Conservation (phyloP, 2,113 vertebrate genomes). For the Piprites chloris region DNA sequence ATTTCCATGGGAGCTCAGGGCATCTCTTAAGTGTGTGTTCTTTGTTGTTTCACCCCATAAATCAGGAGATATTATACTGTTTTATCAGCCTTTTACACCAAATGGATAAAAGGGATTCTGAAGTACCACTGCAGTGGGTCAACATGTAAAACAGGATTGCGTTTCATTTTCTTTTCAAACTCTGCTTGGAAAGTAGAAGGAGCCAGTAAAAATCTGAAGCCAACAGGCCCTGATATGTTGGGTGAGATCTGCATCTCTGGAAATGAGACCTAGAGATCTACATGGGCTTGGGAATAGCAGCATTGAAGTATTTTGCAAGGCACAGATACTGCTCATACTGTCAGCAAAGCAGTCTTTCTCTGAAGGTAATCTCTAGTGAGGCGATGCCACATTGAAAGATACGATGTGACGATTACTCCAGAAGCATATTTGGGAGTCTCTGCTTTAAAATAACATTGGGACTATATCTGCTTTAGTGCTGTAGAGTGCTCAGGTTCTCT, state of each 20-base stretch:
- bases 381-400: not conserved
- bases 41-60: not conserved
- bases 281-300: not conserved
- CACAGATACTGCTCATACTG: not conserved
- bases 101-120: not conserved
- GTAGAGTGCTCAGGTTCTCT: fast-evolving
- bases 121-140: not conserved
- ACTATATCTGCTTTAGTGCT: not conserved
- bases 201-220: not conserved
- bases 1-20: not conserved
- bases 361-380: fast-evolving
- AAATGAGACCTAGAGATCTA: not conserved
- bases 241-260: not conserved
- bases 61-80: not conserved
- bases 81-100: not conserved
- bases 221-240: not conserved
- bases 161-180: not conserved
- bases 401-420: fast-evolving
- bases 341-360: not conserved
- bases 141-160: fast-evolving
- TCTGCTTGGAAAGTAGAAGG: not conserved
- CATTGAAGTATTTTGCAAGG: not conserved
- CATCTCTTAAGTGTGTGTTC: not conserved
- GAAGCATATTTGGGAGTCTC: not conserved
- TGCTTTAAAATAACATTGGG: not conserved